Evolutionary conservation across 2,888 invertebrate genomes (phyloP).

Genomic region (Sarcophaga subvicina): DNA sequence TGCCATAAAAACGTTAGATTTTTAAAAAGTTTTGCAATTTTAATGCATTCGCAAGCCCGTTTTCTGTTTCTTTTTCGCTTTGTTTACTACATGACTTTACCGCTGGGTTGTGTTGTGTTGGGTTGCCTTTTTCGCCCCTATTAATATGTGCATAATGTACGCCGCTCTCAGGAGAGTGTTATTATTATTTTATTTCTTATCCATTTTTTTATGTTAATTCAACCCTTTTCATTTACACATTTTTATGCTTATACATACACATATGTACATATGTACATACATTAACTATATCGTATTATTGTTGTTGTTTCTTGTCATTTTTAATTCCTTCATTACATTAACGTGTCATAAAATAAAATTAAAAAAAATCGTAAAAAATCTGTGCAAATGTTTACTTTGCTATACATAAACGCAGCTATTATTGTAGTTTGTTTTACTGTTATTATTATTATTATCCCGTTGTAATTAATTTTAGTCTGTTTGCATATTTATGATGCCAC

Average conservation of each 20-base stretch:
- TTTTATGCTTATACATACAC: no score
- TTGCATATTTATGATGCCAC: constrained; percentile 15
- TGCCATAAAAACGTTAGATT: not conserved
- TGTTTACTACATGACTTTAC: constrained; percentile 54
- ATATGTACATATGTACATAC: not conserved
- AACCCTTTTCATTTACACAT: constrained; percentile 53
- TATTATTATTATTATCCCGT: constrained; percentile 31
- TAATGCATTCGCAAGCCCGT: not conserved
- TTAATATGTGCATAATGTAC: constrained; percentile 38
- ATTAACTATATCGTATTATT: constrained; percentile 22
- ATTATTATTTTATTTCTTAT: constrained; percentile 29
- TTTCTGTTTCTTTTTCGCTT: constrained; percentile 17
- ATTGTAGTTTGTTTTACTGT: constrained; percentile 9
- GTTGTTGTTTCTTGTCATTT: constrained; percentile 37
- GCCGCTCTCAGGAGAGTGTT: constrained; percentile 62
- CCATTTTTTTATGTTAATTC: constrained; percentile 46
- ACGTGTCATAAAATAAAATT: not conserved
- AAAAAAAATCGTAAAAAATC: constrained; percentile 19
- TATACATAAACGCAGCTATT: constrained; percentile 20
- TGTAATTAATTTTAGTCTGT: constrained; percentile 43
- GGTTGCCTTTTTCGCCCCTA: constrained; percentile 11
- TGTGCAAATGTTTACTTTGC: constrained; percentile 46
- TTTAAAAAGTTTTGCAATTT: no score
- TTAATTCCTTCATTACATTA: constrained; percentile 51
- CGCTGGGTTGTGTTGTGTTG: constrained; percentile 16